A percentile compares a stretch with the other conserved stretches of the same genome.
These are phyloP conservation scores for Stegophylla sp. DNA, from an alignment of 2,888 invertebrate genomes.

Conservation along the genomic window DNA sequence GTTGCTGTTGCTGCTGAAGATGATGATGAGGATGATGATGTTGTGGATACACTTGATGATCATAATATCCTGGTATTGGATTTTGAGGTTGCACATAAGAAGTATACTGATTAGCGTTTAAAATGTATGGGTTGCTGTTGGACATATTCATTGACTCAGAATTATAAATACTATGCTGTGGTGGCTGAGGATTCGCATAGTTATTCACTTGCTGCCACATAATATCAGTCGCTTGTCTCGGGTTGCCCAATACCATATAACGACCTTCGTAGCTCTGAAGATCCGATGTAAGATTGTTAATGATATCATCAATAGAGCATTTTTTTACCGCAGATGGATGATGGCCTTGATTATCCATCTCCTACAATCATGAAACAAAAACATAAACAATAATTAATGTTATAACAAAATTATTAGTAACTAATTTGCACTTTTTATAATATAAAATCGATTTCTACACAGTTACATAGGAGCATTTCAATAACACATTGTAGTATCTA, in stretches of 20 bases:
- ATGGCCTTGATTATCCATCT: slow-evolving; percentile 46
- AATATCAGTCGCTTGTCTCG: slow-evolving; percentile 61
- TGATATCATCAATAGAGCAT: slow-evolving; percentile 68
- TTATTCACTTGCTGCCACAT: slow-evolving; percentile 60
- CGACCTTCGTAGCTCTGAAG: slow-evolving; percentile 69
- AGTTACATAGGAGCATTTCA: not conserved
- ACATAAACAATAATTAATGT: not conserved
- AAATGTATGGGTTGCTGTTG: slow-evolving; percentile 41
- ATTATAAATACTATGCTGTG: slow-evolving; percentile 51
- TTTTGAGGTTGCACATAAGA: slow-evolving; percentile 60
- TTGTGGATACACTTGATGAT: slow-evolving; percentile 63
- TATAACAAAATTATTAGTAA: not conserved
- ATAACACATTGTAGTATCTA: not conserved
- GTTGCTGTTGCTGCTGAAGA: slow-evolving; percentile 33
- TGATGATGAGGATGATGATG: slow-evolving; percentile 44
- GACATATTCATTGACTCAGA: slow-evolving; percentile 45
- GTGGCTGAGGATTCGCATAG: slow-evolving; percentile 49
- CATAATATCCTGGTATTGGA: slow-evolving; percentile 65
- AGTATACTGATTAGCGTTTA: slow-evolving; percentile 48
- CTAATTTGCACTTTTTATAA: not conserved
- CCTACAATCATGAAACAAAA: slow-evolving; percentile 21
- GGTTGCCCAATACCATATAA: slow-evolving; percentile 69
- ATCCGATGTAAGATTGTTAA: slow-evolving; percentile 71
- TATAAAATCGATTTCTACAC: not conserved
- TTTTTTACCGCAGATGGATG: slow-evolving; percentile 61